phyloP scores from a whole-genome alignment of 2,797 vertebrate species.

The Pteropus rufus region DNA sequence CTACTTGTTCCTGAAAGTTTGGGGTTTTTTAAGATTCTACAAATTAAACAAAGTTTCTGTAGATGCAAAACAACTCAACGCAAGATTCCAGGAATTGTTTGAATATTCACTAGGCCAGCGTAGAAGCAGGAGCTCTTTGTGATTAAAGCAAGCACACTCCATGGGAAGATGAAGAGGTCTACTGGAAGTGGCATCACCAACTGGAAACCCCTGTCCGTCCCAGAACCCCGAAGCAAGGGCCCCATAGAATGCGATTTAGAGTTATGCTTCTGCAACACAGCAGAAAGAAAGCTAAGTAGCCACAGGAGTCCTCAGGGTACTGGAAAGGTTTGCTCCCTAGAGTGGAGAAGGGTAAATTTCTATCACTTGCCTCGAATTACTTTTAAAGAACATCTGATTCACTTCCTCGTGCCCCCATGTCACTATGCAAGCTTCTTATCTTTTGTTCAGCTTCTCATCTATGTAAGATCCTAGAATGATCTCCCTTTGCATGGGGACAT shows the following conservation, averaged over 20 bases:
- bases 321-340: neutral
- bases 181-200: neutral
- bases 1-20: neutral
- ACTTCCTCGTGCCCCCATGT: neutral
- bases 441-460: conserved; percentile 6
- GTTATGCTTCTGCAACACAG: neutral
- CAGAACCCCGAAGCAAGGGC: neutral
- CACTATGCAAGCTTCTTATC: neutral
- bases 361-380: neutral
- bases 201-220: neutral
- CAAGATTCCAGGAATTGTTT: neutral
- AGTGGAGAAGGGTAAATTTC: neutral
- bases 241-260: neutral
- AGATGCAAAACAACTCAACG: neutral
- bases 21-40: conserved; percentile 10
- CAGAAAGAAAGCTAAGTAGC: neutral
- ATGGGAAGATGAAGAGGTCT: neutral
- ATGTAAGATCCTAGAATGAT: neutral
- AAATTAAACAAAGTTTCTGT: neutral
- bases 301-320: neutral
- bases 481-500: neutral
- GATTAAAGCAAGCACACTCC: neutral
- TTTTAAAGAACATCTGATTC: neutral
- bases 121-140: neutral
- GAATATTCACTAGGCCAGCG: neutral